These are phyloP conservation scores for Propsilocerus akamusi DNA, from an alignment of 1,140 invertebrate species.

Conservation along the genomic window DNA sequence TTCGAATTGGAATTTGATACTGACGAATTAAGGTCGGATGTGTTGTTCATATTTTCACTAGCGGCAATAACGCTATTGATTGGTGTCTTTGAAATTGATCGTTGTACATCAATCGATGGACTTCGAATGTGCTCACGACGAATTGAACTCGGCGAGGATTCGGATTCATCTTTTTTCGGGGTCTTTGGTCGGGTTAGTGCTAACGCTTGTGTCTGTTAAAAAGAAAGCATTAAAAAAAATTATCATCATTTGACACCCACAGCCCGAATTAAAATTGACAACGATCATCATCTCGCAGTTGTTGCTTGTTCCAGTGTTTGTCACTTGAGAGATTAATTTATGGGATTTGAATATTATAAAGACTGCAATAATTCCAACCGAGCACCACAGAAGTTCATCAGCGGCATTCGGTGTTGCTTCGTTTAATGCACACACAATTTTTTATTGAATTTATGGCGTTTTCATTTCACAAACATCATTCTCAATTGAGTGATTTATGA, in stretches of 20 bases:
- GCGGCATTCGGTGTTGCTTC: too few relatives aligned
- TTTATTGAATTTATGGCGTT: conserved; percentile 2
- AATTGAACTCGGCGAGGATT: conserved; percentile 11
- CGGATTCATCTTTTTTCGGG: conserved; percentile 20
- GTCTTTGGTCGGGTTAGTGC: conserved; percentile 20
- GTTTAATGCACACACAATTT: too few relatives aligned
- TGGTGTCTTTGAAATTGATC: neutral
- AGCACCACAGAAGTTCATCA: too few relatives aligned
- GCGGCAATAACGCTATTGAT: neutral
- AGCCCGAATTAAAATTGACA: too few relatives aligned
- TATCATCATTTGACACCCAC: too few relatives aligned
- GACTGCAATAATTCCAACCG: too few relatives aligned
- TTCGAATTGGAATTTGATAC: neutral
- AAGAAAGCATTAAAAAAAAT: too few relatives aligned
- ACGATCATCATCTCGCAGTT: too few relatives aligned
- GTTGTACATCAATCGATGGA: neutral
- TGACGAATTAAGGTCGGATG: neutral
- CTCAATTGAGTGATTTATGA: conserved; percentile 3
- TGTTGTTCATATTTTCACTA: neutral
- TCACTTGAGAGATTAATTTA: too few relatives aligned
- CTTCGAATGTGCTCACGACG: neutral
- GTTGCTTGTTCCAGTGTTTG: too few relatives aligned
- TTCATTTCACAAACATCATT: neutral
- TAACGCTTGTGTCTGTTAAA: conserved; percentile 19
- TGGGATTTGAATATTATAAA: too few relatives aligned